Conservation (phyloP, 2,113 vertebrate genomes). For the Phycodurus eques region DNA sequence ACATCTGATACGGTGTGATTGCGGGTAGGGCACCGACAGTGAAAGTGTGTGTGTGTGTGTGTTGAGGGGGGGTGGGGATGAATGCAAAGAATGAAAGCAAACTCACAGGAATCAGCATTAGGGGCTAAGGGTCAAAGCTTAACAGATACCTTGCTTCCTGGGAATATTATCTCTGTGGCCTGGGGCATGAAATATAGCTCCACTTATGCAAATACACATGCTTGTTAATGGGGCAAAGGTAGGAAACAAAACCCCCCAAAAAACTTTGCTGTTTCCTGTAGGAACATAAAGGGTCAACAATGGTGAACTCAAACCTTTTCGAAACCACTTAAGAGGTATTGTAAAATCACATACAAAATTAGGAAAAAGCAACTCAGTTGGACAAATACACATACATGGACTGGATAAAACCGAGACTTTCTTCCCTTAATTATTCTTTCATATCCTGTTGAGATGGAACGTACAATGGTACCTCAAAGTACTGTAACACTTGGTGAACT, state of each 20-base stretch:
- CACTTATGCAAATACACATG: conserved; percentile 24
- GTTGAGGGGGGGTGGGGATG: background rate
- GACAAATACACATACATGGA: conserved; percentile 36
- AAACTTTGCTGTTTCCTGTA: conserved; percentile 29
- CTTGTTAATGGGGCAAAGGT: conserved; percentile 32
- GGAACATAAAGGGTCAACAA: conserved; percentile 25
- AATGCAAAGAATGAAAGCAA: conserved; percentile 55
- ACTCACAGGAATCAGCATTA: conserved; percentile 22
- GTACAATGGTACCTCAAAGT: background rate
- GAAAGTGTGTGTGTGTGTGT: conserved; percentile 5
- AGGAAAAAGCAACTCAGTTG: conserved; percentile 19
- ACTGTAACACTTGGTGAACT: background rate
- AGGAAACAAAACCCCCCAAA: conserved; percentile 13
- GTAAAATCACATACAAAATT: conserved; percentile 30
- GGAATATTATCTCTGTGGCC: conserved; percentile 14
- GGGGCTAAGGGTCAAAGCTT: conserved; percentile 30
- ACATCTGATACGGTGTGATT: background rate
- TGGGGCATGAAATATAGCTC: conserved; percentile 10
- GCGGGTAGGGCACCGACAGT: background rate
- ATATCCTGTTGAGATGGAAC: conserved; percentile 17
- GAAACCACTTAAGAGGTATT: conserved; percentile 24
- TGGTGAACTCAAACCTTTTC: conserved; percentile 16
- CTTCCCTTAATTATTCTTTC: conserved; percentile 24
- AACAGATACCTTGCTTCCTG: conserved; percentile 32
- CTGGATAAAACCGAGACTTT: background rate